Evolutionary conservation across 2,888 invertebrate genomes (phyloP).

Genomic region (Chydorus sphaericus): DNA sequence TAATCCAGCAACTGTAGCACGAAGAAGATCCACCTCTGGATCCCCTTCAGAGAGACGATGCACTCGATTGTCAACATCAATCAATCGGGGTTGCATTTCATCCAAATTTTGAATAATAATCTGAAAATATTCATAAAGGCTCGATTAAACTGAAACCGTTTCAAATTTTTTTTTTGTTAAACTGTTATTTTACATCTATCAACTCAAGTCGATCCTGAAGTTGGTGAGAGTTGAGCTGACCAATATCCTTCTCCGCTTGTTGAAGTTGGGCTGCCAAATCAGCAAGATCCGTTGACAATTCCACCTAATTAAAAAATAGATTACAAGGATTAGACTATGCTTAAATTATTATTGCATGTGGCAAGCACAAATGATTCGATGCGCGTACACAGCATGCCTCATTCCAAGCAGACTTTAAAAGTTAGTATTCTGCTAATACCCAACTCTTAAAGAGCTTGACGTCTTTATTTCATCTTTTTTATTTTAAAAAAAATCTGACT

Average conservation of each 20-base stretch:
- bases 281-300: background rate
- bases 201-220: background rate
- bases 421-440: too few species aligned
- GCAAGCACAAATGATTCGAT: background rate
- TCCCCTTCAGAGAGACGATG: slow-evolving; percentile 44
- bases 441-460: too few species aligned
- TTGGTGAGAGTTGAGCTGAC: background rate
- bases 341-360: too few species aligned
- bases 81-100: slow-evolving; percentile 49
- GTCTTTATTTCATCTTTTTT: too few species aligned
- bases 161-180: background rate
- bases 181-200: background rate
- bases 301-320: background rate
- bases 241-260: slow-evolving; percentile 3
- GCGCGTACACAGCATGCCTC: background rate
- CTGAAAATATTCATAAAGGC: slow-evolving; percentile 32
- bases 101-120: slow-evolving; percentile 51
- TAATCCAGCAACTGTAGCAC: slow-evolving; percentile 41
- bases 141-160: background rate
- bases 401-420: too few species aligned
- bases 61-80: slow-evolving; percentile 45
- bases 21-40: slow-evolving; percentile 42
- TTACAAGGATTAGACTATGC: background rate
- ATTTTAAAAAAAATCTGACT: too few species aligned
- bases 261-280: slow-evolving; percentile 1